Conservation (phyloP, 2,797 vertebrate genomes). For the Leptatherina wallacei region DNA sequence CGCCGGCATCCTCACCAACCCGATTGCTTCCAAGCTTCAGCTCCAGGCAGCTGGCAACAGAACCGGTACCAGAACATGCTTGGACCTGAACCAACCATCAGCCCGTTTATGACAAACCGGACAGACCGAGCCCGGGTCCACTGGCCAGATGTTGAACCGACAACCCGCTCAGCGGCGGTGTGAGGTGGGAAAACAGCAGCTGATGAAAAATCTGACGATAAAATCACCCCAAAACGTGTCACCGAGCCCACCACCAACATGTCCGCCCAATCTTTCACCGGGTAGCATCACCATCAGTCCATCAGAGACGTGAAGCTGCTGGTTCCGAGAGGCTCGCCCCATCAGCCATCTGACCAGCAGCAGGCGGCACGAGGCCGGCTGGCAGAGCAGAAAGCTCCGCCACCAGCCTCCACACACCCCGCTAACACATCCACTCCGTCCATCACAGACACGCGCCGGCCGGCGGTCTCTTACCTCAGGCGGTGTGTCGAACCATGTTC, state of each 20-base stretch:
- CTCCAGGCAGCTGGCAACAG: constrained; percentile 44
- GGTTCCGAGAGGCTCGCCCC: neutral
- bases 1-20: constrained; percentile 44
- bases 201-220: neutral
- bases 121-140: neutral
- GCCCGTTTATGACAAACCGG: neutral
- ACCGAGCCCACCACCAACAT: neutral
- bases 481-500: constrained; percentile 82
- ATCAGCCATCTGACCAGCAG: neutral
- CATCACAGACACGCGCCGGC: constrained; percentile 4
- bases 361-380: neutral
- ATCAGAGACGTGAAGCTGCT: neutral
- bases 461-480: constrained; percentile 83
- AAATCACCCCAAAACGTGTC: neutral
- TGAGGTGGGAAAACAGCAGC: neutral
- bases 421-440: neutral
- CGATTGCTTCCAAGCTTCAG: constrained; percentile 28
- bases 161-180: no score
- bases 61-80: constrained; percentile 55
- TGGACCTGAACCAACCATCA: neutral
- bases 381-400: neutral
- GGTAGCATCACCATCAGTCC: neutral
- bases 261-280: neutral
- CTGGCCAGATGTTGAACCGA: neutral
- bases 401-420: constrained; percentile 2